Evolutionary conservation across 2,113 vertebrate genomes (phyloP).

Genomic region (Apodemus sylvaticus): DNA sequence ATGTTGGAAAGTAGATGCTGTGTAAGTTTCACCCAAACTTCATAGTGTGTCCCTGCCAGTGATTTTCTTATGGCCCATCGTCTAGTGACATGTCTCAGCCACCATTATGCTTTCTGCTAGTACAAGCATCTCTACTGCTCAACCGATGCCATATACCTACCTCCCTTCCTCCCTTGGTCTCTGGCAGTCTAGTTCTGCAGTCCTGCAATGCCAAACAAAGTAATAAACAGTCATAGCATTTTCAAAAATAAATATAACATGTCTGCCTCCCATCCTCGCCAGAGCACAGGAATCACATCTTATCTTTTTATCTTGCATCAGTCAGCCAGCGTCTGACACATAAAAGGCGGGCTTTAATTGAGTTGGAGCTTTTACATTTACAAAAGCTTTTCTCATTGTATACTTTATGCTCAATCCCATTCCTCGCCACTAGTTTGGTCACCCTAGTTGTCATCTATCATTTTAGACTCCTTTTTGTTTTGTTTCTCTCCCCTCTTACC

Average conservation of each 20-base stretch:
- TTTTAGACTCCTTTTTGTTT: neutral
- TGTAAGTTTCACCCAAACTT: neutral
- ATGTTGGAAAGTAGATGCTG: neutral
- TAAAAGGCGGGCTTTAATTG: conserved; percentile 26
- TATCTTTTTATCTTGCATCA: neutral
- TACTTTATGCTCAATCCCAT: neutral
- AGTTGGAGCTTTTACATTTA: neutral
- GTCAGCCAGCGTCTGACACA: neutral
- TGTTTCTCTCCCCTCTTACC: neutral
- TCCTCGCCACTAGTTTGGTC: neutral
- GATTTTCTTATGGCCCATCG: neutral
- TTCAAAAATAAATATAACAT: neutral
- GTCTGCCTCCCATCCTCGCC: neutral
- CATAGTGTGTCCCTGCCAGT: rapidly evolving
- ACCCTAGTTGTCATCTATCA: neutral
- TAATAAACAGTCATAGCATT: neutral
- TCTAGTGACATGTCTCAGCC: neutral
- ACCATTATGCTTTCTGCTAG: neutral
- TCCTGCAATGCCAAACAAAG: neutral
- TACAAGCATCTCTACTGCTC: neutral
- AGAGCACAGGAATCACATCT: neutral
- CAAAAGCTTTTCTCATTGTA: neutral
- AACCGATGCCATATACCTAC: neutral
- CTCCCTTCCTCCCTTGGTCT: neutral
- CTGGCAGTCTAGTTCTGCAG: neutral